A percentile compares a stretch with the other conserved stretches of the same genome.
Evolutionary conservation across 2,113 vertebrate genomes (phyloP).

Genomic region (Saimiri boliviensis): DNA sequence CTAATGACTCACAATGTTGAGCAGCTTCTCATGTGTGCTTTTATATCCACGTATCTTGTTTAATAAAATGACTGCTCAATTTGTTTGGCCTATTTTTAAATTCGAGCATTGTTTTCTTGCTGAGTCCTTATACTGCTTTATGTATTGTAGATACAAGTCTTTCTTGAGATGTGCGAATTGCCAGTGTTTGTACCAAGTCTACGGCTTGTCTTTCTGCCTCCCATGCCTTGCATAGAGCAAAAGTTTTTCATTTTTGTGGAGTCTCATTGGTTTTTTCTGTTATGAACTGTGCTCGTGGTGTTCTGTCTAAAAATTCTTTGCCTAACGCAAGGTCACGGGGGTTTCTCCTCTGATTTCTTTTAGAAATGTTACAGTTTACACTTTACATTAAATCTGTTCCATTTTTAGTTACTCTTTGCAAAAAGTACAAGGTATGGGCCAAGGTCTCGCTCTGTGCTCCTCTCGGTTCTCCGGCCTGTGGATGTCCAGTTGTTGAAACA

Average conservation of each 20-base stretch:
- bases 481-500: background rate
- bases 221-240: rapidly evolving
- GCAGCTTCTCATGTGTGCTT: rapidly evolving
- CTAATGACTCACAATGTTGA: rapidly evolving
- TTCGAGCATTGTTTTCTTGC: rapidly evolving
- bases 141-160: rapidly evolving
- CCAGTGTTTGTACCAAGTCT: rapidly evolving
- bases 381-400: too few relatives aligned
- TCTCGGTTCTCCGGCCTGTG: rapidly evolving
- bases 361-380: background rate
- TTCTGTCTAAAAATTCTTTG: background rate
- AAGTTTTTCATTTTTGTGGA: background rate
- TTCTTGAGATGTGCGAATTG: background rate
- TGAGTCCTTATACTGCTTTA: too few relatives aligned
- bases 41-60: rapidly evolving
- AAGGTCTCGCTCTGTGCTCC: too few relatives aligned
- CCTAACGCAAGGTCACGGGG: background rate
- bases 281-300: background rate
- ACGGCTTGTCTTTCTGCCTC: background rate
- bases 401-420: background rate
- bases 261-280: background rate
- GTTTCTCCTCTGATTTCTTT: background rate
- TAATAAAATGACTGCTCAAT: rapidly evolving
- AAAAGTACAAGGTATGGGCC: background rate
- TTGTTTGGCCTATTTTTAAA: background rate